Evolutionary conservation across 2,797 vertebrate genomes (phyloP).

Genomic region (Philypnodon macrostomus): DNA sequence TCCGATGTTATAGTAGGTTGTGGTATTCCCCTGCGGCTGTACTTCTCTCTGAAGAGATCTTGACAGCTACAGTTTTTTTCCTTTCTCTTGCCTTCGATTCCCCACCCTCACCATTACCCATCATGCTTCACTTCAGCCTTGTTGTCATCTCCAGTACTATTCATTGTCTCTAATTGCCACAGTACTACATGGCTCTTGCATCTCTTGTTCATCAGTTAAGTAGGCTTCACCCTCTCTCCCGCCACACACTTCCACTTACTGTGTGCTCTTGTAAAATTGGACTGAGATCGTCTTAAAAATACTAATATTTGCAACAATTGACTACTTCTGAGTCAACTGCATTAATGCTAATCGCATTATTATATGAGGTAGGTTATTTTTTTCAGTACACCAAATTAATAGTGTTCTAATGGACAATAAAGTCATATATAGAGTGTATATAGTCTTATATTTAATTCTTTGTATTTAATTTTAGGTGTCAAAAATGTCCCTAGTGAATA

Average conservation of each 20-base stretch:
- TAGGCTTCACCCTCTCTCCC: slow-evolving; percentile 11
- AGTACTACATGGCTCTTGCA: slow-evolving; percentile 4
- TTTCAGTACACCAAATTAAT: too few relatives aligned
- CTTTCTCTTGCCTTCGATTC: slow-evolving; percentile 35
- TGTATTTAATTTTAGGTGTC: too few relatives aligned
- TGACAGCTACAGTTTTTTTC: slow-evolving; percentile 67
- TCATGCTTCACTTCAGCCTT: slow-evolving; percentile 17
- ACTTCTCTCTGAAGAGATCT: slow-evolving; percentile 66
- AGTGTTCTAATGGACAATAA: too few relatives aligned
- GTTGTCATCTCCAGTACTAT: slow-evolving; percentile 15
- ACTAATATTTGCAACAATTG: too few relatives aligned
- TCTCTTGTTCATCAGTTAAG: slow-evolving; percentile 29
- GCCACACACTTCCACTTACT: slow-evolving; percentile 6
- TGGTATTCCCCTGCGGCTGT: slow-evolving; percentile 56
- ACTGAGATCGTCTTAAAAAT: too few relatives aligned
- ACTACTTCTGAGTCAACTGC: too few relatives aligned
- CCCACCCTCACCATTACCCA: slow-evolving; percentile 14
- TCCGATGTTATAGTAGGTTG: slow-evolving; percentile 57
- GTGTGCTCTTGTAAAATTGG: background rate
- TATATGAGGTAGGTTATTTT: too few relatives aligned
- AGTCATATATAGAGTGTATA: too few relatives aligned
- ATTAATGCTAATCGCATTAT: too few relatives aligned
- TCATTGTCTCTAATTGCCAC: slow-evolving; percentile 39
- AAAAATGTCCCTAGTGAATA: too few relatives aligned
- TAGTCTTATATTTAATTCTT: too few relatives aligned